A percentile compares a stretch with the other conserved stretches of the same genome.
phyloP scores from a whole-genome alignment of 2,113 vertebrate species.

The Gopherus evgoodei region DNA sequence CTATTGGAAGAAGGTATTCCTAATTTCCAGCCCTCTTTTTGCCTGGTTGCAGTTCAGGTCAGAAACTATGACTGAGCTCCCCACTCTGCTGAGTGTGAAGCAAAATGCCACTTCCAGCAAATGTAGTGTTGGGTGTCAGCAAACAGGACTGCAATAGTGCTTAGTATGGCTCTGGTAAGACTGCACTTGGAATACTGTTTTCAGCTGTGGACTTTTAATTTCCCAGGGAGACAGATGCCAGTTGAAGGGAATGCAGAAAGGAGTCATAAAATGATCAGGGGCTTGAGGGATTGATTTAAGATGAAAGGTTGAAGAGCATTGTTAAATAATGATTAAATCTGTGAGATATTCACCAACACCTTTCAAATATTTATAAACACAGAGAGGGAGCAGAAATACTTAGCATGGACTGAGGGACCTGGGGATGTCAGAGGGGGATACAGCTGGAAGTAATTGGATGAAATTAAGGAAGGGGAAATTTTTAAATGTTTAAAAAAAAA shows the following conservation, averaged over 20 bases:
- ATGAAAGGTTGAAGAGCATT: neutral
- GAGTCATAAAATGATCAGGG: neutral
- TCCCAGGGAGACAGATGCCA: neutral
- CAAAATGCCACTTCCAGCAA: fast-evolving
- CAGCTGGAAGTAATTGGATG: neutral
- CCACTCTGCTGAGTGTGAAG: fast-evolving
- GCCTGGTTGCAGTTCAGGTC: fast-evolving
- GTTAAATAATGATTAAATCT: neutral
- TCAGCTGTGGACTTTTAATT: neutral
- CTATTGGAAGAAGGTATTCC: neutral
- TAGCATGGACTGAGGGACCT: neutral
- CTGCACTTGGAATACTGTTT: neutral
- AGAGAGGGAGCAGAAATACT: neutral
- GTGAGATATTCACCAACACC: neutral
- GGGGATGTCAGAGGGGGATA: neutral
- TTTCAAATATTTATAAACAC: neutral
- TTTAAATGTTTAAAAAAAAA: neutral
- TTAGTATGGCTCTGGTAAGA: neutral
- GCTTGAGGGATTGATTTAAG: neutral
- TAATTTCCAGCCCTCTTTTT: fast-evolving
- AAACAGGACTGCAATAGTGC: neutral
- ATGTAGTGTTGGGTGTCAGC: fast-evolving
- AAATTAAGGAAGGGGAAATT: neutral
- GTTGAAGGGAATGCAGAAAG: neutral
- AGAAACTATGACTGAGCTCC: fast-evolving